Evolutionary conservation across 92 coral and sea anemone species (phyloP).

Genomic region (Blastomussa wellsi): DNA sequence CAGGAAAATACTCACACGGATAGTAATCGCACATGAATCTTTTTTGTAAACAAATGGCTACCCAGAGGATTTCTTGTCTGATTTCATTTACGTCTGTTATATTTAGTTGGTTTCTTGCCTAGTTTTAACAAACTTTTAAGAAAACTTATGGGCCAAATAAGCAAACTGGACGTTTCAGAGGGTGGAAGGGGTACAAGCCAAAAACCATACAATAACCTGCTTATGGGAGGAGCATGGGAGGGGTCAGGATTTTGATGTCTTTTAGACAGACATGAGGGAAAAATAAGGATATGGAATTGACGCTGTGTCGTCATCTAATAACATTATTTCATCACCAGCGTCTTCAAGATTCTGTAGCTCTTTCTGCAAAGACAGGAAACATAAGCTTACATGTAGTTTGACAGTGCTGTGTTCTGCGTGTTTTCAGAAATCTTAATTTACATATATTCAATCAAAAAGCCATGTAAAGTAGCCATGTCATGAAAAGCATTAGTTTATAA

Average conservation of each 20-base stretch:
- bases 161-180: too few species aligned
- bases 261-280: neutral
- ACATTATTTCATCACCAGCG: conserved; percentile 85
- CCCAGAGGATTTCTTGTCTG: too few species aligned
- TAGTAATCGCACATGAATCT: too few species aligned
- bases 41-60: too few species aligned
- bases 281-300: conserved; percentile 81
- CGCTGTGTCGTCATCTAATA: conserved; percentile 84
- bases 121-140: too few species aligned
- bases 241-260: neutral
- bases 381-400: too few species aligned
- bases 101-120: too few species aligned
- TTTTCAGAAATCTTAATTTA: neutral
- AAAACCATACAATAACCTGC: too few species aligned
- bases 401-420: neutral
- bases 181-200: too few species aligned
- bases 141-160: too few species aligned
- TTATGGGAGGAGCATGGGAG: neutral
- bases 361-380: conserved; percentile 55
- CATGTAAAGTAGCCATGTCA: neutral
- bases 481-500: neutral
- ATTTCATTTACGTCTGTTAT: too few species aligned
- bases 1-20: too few species aligned
- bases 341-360: conserved; percentile 83
- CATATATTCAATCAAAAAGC: neutral